phyloP scores from a whole-genome alignment of 2,113 vertebrate species.

The Harpagus bidentatus region DNA sequence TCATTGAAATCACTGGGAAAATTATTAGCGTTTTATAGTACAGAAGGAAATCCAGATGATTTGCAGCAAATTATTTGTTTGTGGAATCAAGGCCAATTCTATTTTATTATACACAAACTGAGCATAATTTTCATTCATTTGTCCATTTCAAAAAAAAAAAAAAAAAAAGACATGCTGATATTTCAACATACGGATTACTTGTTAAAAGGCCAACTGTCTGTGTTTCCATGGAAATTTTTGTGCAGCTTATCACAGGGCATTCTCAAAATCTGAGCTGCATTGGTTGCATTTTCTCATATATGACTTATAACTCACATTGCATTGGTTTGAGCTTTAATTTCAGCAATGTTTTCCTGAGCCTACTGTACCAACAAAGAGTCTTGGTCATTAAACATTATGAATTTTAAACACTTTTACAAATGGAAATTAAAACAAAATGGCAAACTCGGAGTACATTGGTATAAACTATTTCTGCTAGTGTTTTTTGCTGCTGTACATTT shows the following conservation, averaged over 20 bases:
- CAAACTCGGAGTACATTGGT: background rate
- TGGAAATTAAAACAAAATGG: background rate
- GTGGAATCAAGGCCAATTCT: background rate
- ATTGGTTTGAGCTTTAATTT: background rate
- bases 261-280: background rate
- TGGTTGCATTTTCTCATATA: background rate
- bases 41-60: background rate
- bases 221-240: constrained; percentile 47
- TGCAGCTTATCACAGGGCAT: background rate
- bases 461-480: background rate
- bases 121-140: background rate
- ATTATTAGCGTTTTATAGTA: background rate
- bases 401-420: background rate
- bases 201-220: background rate
- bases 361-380: background rate
- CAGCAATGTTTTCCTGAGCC: background rate
- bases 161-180: background rate
- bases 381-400: background rate
- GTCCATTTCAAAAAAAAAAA: background rate
- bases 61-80: background rate
- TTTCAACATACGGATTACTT: background rate
- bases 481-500: background rate
- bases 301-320: background rate
- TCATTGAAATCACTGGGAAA: background rate
- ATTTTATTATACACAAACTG: background rate